Evolutionary conservation across 2,888 invertebrate species (phyloP), one percentile per base, ranked within the genome.

Genomic region (Aleiodes alternator): DNA sequence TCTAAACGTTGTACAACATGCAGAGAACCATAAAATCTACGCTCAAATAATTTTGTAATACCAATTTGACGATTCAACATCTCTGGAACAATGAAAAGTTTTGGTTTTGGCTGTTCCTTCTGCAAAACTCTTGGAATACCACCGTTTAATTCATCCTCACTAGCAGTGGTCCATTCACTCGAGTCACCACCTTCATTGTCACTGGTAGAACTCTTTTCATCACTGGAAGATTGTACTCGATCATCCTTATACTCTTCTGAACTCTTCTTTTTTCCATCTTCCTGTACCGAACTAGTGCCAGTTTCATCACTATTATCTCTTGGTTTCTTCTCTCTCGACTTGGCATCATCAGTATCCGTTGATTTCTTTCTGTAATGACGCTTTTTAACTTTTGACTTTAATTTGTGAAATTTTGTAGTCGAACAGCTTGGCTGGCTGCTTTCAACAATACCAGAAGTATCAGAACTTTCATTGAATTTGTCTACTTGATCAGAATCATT

Each of bases 1-100:
- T 96, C 94, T 87, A 98, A 91, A 81, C 96, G 93, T 89, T 96
- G 95, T 9, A 97, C 95, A 80, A 94, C 93, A 85, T 96, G 94
- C 31, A 97, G 91, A 1, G 97, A 96, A 2, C 95, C 95, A 84
- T 96, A 96, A 89, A 95, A 95, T 66, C 93, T 92, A 79, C 92
- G 91, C 78, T 94, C 92, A 87, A 96, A 95, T 75, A 92, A 90
- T 82, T 91, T 89, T 88, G 91, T 91, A 83, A 90, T 88, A 66
- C 94, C 94, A 87, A 93, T 90, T 87, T 94, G 94, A 82, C 93
- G 92, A 85, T 92, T 93, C 82, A 92, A 88, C 80, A 95, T 88
- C 90, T 95, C 95, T 87, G 92, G 90, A 56, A 94, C 88, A 72
- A 94, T 90, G 80, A 91, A 91, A 93, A 95, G 96, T 77, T 92